These are phyloP conservation scores for Actinopyga echinites DNA, from an alignment of 53 echinoderm and acorn worm genomes.

Conservation along the genomic window DNA sequence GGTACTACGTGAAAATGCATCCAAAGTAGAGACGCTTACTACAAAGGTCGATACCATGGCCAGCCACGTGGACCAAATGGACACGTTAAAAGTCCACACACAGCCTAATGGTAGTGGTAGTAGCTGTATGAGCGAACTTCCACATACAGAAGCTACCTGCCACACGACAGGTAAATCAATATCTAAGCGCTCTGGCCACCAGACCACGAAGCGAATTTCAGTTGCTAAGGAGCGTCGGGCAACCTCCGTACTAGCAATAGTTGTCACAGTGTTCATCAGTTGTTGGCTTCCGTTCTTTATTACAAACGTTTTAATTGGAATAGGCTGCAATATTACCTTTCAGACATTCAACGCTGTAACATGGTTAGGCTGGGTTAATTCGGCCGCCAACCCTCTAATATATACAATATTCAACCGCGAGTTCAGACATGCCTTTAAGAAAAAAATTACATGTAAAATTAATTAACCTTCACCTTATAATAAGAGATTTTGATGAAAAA, in stretches of 20 bases:
- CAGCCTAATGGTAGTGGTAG: conserved; percentile 25
- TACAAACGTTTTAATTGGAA: conserved; percentile 87
- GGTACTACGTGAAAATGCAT: neutral
- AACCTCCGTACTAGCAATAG: conserved; percentile 86
- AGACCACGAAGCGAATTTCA: conserved; percentile 62
- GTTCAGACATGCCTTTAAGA: conserved; percentile 88
- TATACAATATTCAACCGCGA: conserved; percentile 97
- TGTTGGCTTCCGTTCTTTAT: conserved; percentile 99
- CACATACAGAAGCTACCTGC: neutral
- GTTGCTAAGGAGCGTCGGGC: conserved; percentile 94
- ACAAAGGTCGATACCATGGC: conserved; percentile 25
- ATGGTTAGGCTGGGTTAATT: conserved; percentile 98
- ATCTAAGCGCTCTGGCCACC: neutral
- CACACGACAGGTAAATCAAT: conserved; percentile 22
- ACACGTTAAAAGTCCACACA: conserved; percentile 14
- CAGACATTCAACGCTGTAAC: conserved; percentile 77
- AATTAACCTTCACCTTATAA: conserved; percentile 34
- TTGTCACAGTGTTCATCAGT: conserved; percentile 88
- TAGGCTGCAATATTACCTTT: conserved; percentile 74
- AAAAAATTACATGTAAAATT: conserved; percentile 66
- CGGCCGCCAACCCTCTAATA: conserved; percentile 90
- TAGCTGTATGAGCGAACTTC: conserved; percentile 8
- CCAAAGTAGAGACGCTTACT: neutral
- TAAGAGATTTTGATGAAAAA: neutral
- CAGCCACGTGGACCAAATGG: conserved; percentile 31